A percentile compares a stretch with the other conserved stretches of the same genome.
phyloP scores from a whole-genome alignment of 2,888 invertebrate species.

The Parnassius orleans region DNA sequence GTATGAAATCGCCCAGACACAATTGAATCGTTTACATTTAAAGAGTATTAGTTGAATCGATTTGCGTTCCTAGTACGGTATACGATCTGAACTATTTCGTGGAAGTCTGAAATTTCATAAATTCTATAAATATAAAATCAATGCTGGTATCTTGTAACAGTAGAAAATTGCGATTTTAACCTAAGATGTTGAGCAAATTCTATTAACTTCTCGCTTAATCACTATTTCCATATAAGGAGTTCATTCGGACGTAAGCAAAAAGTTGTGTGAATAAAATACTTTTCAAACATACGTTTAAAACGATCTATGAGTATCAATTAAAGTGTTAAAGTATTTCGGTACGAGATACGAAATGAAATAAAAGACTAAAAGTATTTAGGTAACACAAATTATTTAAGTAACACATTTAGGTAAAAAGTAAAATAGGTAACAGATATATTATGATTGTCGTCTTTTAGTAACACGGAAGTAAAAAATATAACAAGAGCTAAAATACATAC shows the following conservation, averaged over 20 bases:
- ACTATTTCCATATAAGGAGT: constrained; percentile 2
- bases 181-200: neutral
- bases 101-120: no score
- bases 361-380: neutral
- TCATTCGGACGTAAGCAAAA: constrained; percentile 2
- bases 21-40: neutral
- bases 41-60: neutral
- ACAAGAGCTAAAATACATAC: no score
- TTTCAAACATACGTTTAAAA: neutral
- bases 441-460: no score
- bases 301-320: neutral
- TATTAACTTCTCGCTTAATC: constrained; percentile 9
- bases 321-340: constrained; percentile 4
- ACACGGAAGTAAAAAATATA: no score
- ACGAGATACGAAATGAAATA: neutral
- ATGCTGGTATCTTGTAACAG: no score
- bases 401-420: no score
- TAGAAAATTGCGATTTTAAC: no score
- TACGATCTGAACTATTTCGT: no score
- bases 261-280: constrained; percentile 8
- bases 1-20: neutral
- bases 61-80: no score
- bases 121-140: no score
- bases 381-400: neutral
- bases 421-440: no score